Percentiles rank a stretch among this genome's conserved stretches.
phyloP scores from a whole-genome alignment of 1,140 invertebrate genomes.

The Diorhabda sublineata region DNA sequence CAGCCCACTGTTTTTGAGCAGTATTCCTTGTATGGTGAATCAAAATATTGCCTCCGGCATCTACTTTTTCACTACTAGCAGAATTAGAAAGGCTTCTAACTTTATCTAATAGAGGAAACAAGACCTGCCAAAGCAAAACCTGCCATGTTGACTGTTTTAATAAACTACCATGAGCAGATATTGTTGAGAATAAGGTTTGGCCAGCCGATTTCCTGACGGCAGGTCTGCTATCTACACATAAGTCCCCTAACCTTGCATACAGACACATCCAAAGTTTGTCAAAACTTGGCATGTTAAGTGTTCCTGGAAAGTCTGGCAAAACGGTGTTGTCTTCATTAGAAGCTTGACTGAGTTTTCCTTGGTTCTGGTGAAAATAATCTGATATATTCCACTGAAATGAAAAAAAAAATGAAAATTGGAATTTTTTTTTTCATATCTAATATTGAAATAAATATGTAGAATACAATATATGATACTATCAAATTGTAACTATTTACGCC shows the following conservation, averaged over 20 bases:
- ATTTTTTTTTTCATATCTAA: too few relatives aligned
- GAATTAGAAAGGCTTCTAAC: conserved; percentile 84
- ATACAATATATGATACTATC: too few relatives aligned
- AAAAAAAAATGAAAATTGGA: neutral
- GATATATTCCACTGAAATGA: conserved; percentile 90
- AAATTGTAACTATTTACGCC: too few relatives aligned
- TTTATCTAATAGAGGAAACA: conserved; percentile 94
- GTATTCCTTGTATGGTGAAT: conserved; percentile 99
- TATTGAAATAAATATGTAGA: too few relatives aligned
- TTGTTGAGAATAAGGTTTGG: conserved; percentile 96
- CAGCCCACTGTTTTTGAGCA: conserved; percentile 98
- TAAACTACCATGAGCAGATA: conserved; percentile 89
- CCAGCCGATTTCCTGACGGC: conserved; percentile 97
- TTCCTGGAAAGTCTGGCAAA: conserved; percentile 78
- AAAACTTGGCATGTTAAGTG: conserved; percentile 81
- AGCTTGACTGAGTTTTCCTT: conserved; percentile 75
- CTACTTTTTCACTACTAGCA: conserved; percentile 91
- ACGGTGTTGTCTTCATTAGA: conserved; percentile 66
- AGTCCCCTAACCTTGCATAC: conserved; percentile 81
- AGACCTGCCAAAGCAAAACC: conserved; percentile 81
- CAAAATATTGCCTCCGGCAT: conserved; percentile 87
- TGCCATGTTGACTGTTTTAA: conserved; percentile 87
- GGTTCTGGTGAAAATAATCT: conserved; percentile 94
- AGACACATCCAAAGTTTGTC: conserved; percentile 95
- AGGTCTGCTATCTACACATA: conserved; percentile 92